Evolutionary conservation across 1,140 invertebrate species (phyloP).

Genomic region (Ooceraea biroi): DNA sequence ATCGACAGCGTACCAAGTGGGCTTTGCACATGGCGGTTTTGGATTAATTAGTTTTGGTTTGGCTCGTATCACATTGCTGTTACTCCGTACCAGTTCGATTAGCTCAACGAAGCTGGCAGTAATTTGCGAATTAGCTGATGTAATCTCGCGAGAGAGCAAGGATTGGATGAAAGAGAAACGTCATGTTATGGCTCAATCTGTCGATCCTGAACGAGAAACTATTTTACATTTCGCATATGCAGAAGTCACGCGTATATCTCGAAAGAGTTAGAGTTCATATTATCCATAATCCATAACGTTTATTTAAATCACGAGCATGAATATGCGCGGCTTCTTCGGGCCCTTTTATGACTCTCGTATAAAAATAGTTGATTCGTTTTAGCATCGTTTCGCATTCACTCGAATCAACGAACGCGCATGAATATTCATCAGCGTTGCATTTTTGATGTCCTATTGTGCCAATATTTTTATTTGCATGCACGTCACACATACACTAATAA

Average conservation of each 20-base stretch:
- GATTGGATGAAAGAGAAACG: not conserved
- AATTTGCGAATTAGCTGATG: conserved; percentile 9
- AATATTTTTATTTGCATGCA: conserved; percentile 55
- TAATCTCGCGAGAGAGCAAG: not conserved
- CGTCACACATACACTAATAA: not conserved
- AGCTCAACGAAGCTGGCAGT: not conserved
- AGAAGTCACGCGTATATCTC: too few species aligned
- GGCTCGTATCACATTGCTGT: conserved; percentile 35
- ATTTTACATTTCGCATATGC: too few species aligned
- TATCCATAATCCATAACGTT: not conserved
- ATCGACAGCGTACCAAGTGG: conserved; percentile 42
- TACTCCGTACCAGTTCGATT: conserved; percentile 35
- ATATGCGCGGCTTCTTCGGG: too few species aligned
- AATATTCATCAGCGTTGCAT: conserved; percentile 36
- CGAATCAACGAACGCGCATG: conserved; percentile 31
- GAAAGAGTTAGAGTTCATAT: not conserved
- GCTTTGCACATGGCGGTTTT: conserved; percentile 56
- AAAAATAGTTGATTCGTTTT: conserved; percentile 19
- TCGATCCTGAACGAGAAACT: too few species aligned
- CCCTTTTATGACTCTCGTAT: not conserved
- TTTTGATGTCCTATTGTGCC: conserved; percentile 43
- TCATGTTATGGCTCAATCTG: not conserved
- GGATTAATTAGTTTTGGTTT: conserved; percentile 58
- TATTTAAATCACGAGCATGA: not conserved
- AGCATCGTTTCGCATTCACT: conserved; percentile 1